Percentiles rank a stretch among this genome's conserved stretches.
Evolutionary conservation across 53 echinoderm and acorn worm species (phyloP).

Genomic region (Zoroaster sp.): DNA sequence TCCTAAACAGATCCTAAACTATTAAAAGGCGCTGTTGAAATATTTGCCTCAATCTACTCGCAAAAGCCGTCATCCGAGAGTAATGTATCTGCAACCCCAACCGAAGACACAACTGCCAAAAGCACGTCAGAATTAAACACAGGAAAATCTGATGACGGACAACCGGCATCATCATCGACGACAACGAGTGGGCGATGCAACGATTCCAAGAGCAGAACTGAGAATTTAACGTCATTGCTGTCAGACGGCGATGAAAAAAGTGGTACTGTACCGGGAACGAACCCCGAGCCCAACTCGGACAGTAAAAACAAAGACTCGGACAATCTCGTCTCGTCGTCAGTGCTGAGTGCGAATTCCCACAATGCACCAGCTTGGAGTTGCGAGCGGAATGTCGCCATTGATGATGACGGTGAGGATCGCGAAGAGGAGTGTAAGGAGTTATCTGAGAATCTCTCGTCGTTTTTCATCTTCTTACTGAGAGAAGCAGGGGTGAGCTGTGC

Average conservation of each 20-base stretch:
- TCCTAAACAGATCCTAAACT: conserved; percentile 29
- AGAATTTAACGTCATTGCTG: background rate
- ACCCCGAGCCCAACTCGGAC: background rate
- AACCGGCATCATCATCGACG: background rate
- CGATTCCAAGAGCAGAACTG: background rate
- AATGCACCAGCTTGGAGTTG: background rate
- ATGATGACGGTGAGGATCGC: conserved; percentile 8
- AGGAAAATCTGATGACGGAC: background rate
- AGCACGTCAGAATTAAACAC: background rate
- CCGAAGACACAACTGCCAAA: background rate
- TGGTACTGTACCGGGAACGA: background rate
- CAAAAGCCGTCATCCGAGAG: background rate
- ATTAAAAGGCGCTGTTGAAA: conserved; percentile 34
- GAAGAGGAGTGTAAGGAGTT: conserved; percentile 52
- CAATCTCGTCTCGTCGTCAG: background rate
- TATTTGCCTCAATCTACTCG: conserved; percentile 25
- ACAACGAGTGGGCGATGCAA: background rate
- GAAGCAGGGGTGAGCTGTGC: conserved; percentile 41
- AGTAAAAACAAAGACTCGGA: background rate
- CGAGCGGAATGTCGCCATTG: background rate
- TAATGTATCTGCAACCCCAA: background rate
- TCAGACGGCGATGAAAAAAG: background rate
- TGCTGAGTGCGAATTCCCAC: background rate
- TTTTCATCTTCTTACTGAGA: conserved; percentile 31
- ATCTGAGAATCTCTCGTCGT: conserved; percentile 34